phyloP scores from a whole-genome alignment of 2,888 invertebrate genomes.

The Aporophyla nigra region DNA sequence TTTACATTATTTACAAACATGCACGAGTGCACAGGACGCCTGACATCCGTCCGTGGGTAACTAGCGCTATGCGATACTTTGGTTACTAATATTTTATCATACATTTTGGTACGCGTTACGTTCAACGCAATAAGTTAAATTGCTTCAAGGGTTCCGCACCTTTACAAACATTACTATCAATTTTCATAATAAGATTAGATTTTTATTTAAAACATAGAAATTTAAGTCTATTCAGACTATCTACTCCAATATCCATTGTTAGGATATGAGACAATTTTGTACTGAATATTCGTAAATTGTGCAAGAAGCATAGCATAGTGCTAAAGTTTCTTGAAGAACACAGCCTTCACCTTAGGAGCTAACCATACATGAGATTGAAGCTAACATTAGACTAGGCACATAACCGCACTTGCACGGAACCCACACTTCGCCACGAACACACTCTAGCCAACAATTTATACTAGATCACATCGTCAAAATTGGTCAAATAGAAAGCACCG shows the following conservation, averaged over 20 bases:
- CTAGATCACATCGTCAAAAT: constrained; percentile 70
- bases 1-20: constrained; percentile 74
- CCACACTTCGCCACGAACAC: constrained; percentile 57
- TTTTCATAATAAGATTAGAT: constrained; percentile 40
- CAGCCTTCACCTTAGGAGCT: constrained; percentile 65
- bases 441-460: constrained; percentile 53
- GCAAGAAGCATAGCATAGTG: constrained; percentile 65
- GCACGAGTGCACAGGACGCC: constrained; percentile 59
- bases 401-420: constrained; percentile 60
- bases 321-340: constrained; percentile 64
- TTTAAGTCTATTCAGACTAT: constrained; percentile 52
- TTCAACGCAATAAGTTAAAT: constrained; percentile 68
- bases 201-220: constrained; percentile 46
- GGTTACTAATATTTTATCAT: constrained; percentile 75
- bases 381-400: constrained; percentile 68
- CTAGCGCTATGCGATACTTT: constrained; percentile 75
- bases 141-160: constrained; percentile 61
- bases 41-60: constrained; percentile 69
- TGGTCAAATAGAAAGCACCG: constrained; percentile 74
- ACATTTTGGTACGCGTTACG: constrained; percentile 74
- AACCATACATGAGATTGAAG: constrained; percentile 59
- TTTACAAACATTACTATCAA: constrained; percentile 38
- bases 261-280: constrained; percentile 49
- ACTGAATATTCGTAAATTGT: constrained; percentile 62
- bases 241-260: constrained; percentile 17